These are phyloP conservation scores for Xestia sexstrigata DNA, from an alignment of 2,888 invertebrate species.

Conservation along the genomic window DNA sequence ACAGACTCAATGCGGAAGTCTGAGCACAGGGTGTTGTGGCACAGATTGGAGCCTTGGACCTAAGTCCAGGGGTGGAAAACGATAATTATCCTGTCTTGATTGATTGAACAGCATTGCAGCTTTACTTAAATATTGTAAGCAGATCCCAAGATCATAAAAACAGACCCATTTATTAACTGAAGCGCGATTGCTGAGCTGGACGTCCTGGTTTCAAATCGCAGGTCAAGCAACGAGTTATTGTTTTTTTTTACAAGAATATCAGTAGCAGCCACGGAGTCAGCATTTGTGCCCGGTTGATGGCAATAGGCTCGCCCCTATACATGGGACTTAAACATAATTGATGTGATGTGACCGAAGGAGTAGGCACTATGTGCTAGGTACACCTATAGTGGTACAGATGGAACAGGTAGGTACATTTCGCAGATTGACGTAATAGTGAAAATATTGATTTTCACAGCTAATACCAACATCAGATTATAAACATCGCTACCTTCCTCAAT, in stretches of 20 bases:
- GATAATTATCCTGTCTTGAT: neutral
- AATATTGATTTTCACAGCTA: conserved; percentile 42
- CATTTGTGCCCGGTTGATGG: neutral
- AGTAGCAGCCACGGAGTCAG: neutral
- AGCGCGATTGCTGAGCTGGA: neutral
- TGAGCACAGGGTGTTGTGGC: neutral
- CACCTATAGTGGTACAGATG: neutral
- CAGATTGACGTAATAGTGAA: conserved; percentile 6
- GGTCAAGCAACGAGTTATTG: neutral
- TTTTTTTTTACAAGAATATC: neutral
- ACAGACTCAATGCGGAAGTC: neutral
- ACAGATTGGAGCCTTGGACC: neutral
- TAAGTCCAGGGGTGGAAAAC: neutral
- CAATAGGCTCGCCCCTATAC: neutral
- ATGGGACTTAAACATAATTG: neutral
- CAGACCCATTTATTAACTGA: neutral
- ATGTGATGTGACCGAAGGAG: neutral
- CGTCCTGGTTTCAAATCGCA: neutral
- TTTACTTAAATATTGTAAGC: neutral
- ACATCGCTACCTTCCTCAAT: conserved; percentile 46
- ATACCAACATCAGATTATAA: conserved; percentile 44
- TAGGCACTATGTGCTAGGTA: neutral
- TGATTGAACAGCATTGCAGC: neutral
- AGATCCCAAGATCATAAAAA: neutral
- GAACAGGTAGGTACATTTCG: neutral